Evolutionary conservation across 2,113 vertebrate genomes (phyloP), one percentile per base, ranked within the genome.

Genomic region (Cyprinodon tularosa): DNA sequence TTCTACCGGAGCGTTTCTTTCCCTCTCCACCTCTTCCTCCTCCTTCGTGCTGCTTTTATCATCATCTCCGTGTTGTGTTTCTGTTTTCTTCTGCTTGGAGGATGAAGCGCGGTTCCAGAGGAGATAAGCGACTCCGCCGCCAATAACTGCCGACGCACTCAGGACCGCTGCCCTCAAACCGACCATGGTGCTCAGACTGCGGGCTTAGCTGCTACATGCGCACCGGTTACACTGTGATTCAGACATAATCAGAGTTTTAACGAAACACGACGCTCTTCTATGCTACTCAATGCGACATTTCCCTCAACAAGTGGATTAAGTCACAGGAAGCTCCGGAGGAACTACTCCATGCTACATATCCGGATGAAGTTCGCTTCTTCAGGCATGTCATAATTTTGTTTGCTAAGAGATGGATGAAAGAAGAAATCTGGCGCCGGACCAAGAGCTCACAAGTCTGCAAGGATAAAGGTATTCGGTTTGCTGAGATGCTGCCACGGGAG

Each of bases 101-200:
- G 81, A 71, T 12, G 72, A 66, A 53, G 81, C 38, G 44, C 84
- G 88, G 44, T 14, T 93, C 93, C 94, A 96, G 38, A 93, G 1
- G 0, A 86, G n/a, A 62, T 90, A 94, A 0, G 87, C 93, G 60
- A 92, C 77, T 15, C 91, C 94, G 0, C 92, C 95, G 0, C 93
- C 89, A 0, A 94, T 0, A 1, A 83, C 91, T 6, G 87, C 82
- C 20, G 93, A 91, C 60, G 83, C 88, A 1, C 92, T 91, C 40
- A 94, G 20, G 8, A 94, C 36, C 0, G 83, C 78, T 69, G 81
- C 84, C 42, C 82, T 89, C 47, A 91, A 8, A 0, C 86, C 88
- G 0, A 90, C 62, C 95, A 95, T 96, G 62, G 45, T 53, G 73
- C 64, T 74, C 22, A 0, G 29, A 8, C 0, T 0, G 6, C 11